phyloP scores from a whole-genome alignment of 2,113 vertebrate genomes.

The Sphyrna mokarran region DNA sequence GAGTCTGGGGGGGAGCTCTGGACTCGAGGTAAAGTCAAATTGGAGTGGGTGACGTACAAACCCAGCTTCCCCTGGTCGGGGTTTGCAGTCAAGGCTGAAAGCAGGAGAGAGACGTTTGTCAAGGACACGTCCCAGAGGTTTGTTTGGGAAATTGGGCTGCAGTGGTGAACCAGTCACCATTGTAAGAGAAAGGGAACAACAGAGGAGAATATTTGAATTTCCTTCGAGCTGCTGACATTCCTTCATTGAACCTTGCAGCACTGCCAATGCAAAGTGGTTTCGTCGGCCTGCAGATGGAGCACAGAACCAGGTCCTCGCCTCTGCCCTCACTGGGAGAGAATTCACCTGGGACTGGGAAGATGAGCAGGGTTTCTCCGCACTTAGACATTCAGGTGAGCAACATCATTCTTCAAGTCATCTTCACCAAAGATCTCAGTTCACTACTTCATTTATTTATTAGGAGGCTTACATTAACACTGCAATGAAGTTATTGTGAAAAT shows the following conservation, averaged over 20 bases:
- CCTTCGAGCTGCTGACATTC: background rate
- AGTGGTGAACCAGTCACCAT: background rate
- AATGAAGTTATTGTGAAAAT: no score
- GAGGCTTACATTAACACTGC: no score
- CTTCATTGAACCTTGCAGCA: constrained; percentile 44
- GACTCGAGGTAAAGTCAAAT: background rate
- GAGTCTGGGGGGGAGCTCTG: background rate
- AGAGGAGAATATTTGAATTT: background rate
- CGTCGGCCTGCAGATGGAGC: constrained; percentile 39
- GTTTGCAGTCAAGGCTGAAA: background rate
- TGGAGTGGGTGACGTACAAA: background rate
- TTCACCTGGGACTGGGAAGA: constrained; percentile 68
- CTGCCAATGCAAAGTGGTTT: constrained; percentile 65
- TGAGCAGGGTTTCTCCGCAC: constrained; percentile 87
- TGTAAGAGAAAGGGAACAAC: background rate
- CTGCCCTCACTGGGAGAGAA: constrained; percentile 62
- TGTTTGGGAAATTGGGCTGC: background rate
- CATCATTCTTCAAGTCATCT: no score
- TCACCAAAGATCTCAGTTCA: background rate
- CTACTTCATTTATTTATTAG: no score
- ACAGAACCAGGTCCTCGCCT: constrained; percentile 46
- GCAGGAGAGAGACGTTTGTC: background rate
- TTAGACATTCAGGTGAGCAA: constrained; percentile 82
- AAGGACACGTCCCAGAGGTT: background rate
- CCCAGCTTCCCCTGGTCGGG: background rate